Evolutionary conservation across 2,888 invertebrate species (phyloP).

Genomic region (Melinopterus prodromus): DNA sequence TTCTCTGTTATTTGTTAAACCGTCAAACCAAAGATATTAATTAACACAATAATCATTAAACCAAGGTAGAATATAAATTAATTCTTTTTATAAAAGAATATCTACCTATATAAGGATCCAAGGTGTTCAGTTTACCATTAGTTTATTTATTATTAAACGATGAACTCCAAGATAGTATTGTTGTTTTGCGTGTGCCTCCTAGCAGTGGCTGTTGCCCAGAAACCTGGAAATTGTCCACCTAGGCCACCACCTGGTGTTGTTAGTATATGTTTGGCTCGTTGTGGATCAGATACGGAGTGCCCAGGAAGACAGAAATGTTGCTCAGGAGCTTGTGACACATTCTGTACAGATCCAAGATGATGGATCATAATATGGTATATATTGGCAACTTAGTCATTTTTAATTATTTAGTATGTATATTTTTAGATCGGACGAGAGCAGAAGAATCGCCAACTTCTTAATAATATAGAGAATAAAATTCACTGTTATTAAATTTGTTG

Average conservation of each 20-base stretch:
- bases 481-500: no score
- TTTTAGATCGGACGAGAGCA: no score
- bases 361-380: not conserved
- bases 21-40: no score
- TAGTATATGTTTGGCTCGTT: not conserved
- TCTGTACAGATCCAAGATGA: not conserved
- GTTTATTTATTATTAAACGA: not conserved
- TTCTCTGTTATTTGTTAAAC: no score
- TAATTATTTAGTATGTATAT: no score
- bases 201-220: not conserved
- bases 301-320: conserved; percentile 26
- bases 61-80: no score
- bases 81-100: no score
- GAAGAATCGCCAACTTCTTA: no score
- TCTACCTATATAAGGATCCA: not conserved
- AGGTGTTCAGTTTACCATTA: not conserved
- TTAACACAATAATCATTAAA: no score
- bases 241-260: conserved; percentile 15
- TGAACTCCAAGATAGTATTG: not conserved
- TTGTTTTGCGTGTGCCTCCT: conserved; percentile 12
- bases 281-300: conserved; percentile 16
- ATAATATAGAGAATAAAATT: no score
- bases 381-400: not conserved
- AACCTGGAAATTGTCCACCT: conserved; percentile 23
- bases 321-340: conserved; percentile 9